A percentile compares a stretch with the other conserved stretches of the same genome.
phyloP scores from a whole-genome alignment of 2,797 vertebrate genomes.

The Acrossocheilus wenchowensis region DNA sequence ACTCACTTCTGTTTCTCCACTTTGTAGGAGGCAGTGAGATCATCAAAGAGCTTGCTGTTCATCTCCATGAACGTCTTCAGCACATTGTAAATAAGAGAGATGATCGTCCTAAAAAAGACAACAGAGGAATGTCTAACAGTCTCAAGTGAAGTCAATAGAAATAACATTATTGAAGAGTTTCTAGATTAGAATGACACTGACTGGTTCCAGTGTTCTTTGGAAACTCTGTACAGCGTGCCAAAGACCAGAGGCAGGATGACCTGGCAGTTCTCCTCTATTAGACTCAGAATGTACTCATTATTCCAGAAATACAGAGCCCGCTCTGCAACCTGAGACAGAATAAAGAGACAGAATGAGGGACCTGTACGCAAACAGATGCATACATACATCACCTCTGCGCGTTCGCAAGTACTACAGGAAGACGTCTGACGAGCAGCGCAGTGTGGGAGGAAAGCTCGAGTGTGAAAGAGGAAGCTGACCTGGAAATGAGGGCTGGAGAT shows the following conservation, averaged over 20 bases:
- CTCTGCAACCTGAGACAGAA: slow-evolving; percentile 86
- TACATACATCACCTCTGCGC: neutral
- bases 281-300: slow-evolving; percentile 94
- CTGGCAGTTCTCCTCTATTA: slow-evolving; percentile 95
- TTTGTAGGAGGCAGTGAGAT: slow-evolving; percentile 93
- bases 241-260: slow-evolving; percentile 93
- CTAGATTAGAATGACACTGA: slow-evolving; percentile 72
- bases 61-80: slow-evolving; percentile 96
- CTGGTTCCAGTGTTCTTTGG: slow-evolving; percentile 97
- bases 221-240: slow-evolving; percentile 91
- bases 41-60: slow-evolving; percentile 92
- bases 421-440: neutral
- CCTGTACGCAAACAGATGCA: neutral
- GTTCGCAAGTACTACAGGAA: slow-evolving; percentile 7
- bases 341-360: slow-evolving; percentile 10
- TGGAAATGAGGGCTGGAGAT: slow-evolving; percentile 95
- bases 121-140: too few relatives aligned
- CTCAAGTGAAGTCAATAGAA: neutral
- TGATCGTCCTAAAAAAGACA: slow-evolving; percentile 82
- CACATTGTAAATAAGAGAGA: slow-evolving; percentile 93
- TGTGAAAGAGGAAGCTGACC: slow-evolving; percentile 65
- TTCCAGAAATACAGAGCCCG: slow-evolving; percentile 97
- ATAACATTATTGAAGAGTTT: neutral
- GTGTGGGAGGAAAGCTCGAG: slow-evolving; percentile 3
- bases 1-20: slow-evolving; percentile 94